Evolutionary conservation across 2,888 invertebrate genomes (phyloP).

Genomic region (Lamellibrachia columna): DNA sequence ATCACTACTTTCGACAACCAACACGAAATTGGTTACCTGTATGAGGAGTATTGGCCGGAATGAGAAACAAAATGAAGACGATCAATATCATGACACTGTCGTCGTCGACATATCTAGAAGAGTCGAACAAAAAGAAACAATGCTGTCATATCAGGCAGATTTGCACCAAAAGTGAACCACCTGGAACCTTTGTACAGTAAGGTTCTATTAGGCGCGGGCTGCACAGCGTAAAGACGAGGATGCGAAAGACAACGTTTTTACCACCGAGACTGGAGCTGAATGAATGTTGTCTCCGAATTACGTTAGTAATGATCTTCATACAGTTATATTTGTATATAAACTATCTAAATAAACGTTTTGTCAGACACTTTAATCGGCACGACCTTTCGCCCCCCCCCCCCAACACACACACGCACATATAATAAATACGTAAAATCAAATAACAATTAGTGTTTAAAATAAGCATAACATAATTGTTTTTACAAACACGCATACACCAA

Average conservation of each 20-base stretch:
- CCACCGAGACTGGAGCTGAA: neutral
- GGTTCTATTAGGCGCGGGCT: neutral
- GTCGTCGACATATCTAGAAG: neutral
- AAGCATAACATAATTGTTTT: neutral
- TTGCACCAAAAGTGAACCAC: neutral
- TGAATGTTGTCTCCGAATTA: neutral
- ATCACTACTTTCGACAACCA: too few species aligned
- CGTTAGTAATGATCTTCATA: neutral
- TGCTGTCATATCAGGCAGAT: neutral
- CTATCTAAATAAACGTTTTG: neutral
- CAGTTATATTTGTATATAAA: neutral
- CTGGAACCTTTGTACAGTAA: neutral
- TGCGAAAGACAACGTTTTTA: neutral
- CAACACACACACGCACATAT: neutral
- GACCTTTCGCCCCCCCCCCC: too few species aligned
- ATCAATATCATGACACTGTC: neutral
- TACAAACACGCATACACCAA: too few species aligned
- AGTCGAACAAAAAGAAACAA: neutral
- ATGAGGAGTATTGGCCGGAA: neutral
- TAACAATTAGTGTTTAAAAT: neutral
- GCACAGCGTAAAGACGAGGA: neutral
- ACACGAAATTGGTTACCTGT: neutral
- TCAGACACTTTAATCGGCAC: too few species aligned
- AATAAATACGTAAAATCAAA: neutral
- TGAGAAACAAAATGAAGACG: neutral